Evolutionary conservation across 2,797 vertebrate species (phyloP).

Genomic region (Macrochelys suwanniensis): DNA sequence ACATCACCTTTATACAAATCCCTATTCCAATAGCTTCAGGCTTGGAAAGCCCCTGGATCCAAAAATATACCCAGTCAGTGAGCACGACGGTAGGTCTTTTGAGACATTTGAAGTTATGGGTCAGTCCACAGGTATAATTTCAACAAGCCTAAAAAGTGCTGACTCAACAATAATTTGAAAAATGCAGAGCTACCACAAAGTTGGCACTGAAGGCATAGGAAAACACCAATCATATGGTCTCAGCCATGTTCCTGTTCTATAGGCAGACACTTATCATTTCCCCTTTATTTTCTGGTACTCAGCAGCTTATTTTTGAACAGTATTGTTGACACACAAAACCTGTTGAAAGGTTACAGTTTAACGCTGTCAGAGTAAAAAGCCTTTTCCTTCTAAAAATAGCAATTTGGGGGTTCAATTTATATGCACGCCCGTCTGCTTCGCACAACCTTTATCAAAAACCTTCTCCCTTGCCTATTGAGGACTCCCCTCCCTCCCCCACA

Average conservation of each 20-base stretch:
- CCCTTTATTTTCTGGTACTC: conserved; percentile 3
- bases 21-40: background rate
- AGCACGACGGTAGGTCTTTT: background rate
- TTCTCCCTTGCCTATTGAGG: background rate
- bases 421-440: background rate
- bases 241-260: fast-evolving
- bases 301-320: conserved; percentile 9
- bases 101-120: background rate
- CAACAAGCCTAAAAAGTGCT: background rate
- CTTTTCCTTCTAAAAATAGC: background rate
- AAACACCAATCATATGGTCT: background rate
- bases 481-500: background rate
- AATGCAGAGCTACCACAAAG: background rate
- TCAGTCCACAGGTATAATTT: fast-evolving
- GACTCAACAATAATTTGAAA: background rate
- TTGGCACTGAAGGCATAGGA: background rate
- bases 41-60: background rate
- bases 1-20: background rate
- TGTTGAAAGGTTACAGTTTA: background rate
- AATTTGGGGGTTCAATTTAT: background rate
- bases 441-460: conserved; percentile 21
- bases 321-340: background rate
- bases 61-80: background rate
- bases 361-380: background rate
- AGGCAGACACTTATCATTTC: background rate